These are phyloP conservation scores for Zosterops pallidus DNA, from an alignment of 2,113 vertebrate species.

Conservation along the genomic window DNA sequence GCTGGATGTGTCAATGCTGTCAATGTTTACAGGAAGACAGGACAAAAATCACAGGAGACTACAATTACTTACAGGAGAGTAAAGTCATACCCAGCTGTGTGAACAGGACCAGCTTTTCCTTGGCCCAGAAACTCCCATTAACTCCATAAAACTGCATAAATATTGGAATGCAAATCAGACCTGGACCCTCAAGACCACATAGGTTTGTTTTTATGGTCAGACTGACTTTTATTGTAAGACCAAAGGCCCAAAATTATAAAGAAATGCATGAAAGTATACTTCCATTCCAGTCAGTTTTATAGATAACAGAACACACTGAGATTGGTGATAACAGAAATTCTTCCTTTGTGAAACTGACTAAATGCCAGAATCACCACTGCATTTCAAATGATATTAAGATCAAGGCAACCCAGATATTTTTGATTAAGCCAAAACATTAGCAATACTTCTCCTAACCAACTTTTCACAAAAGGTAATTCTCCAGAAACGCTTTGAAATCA, in stretches of 20 bases:
- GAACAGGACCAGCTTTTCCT: neutral
- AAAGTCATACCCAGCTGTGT: neutral
- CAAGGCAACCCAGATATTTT: constrained; percentile 11
- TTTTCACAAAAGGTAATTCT: constrained; percentile 2
- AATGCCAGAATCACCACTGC: neutral
- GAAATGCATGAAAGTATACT: neutral
- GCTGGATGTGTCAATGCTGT: neutral
- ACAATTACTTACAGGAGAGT: neutral
- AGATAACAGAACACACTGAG: neutral
- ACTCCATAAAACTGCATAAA: neutral
- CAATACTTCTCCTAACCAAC: neutral
- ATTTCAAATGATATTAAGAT: neutral
- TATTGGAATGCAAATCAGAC: neutral
- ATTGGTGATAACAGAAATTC: neutral
- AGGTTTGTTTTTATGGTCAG: neutral
- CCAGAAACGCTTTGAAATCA: neutral
- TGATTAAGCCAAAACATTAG: neutral
- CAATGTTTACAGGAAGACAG: neutral
- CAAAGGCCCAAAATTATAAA: neutral
- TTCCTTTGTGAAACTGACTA: neutral
- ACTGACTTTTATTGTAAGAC: neutral
- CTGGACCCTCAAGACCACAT: neutral
- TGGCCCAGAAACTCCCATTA: neutral
- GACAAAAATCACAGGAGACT: neutral
- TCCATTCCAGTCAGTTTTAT: neutral